Evolutionary conservation across 2,888 invertebrate species (phyloP).

Genomic region (Andrena haemorrhoa): DNA sequence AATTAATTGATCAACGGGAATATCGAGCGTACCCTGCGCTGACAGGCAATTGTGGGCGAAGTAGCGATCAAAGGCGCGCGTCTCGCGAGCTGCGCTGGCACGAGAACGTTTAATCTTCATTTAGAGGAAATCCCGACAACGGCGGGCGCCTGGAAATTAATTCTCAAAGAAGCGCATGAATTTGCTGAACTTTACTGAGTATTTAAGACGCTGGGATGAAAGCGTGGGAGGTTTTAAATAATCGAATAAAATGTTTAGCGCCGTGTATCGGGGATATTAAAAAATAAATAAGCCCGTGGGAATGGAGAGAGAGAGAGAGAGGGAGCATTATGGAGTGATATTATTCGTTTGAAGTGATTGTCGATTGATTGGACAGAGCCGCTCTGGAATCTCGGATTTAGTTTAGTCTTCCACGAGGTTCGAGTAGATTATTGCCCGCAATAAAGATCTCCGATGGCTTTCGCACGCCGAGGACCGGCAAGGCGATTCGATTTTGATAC

Average conservation of each 20-base stretch:
- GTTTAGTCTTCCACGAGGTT: not conserved
- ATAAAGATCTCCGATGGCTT: conserved; percentile 19
- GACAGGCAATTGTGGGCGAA: conserved; percentile 49
- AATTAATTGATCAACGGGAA: conserved; percentile 49
- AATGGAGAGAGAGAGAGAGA: too few relatives aligned
- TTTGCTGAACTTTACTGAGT: not conserved
- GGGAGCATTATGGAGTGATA: too few relatives aligned
- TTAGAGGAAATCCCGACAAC: conserved; percentile 31
- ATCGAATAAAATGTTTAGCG: not conserved
- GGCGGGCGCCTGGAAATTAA: conserved; percentile 25
- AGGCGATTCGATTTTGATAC: conserved; percentile 59
- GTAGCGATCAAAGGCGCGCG: conserved; percentile 50
- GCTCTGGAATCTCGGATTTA: not conserved
- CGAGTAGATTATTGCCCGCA: not conserved
- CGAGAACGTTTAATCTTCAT: conserved; percentile 44
- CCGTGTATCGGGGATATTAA: too few relatives aligned
- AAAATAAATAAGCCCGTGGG: too few relatives aligned
- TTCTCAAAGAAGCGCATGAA: conserved; percentile 16
- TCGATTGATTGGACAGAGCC: not conserved
- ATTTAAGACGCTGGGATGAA: conserved; percentile 12
- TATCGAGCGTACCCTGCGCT: conserved; percentile 25
- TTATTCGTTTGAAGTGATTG: not conserved
- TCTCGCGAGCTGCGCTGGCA: conserved; percentile 20
- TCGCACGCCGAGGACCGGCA: conserved; percentile 16
- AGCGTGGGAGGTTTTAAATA: not conserved